These are phyloP conservation scores for Drosophila tristis DNA, from an alignment of 1,140 invertebrate genomes.

Conservation along the genomic window DNA sequence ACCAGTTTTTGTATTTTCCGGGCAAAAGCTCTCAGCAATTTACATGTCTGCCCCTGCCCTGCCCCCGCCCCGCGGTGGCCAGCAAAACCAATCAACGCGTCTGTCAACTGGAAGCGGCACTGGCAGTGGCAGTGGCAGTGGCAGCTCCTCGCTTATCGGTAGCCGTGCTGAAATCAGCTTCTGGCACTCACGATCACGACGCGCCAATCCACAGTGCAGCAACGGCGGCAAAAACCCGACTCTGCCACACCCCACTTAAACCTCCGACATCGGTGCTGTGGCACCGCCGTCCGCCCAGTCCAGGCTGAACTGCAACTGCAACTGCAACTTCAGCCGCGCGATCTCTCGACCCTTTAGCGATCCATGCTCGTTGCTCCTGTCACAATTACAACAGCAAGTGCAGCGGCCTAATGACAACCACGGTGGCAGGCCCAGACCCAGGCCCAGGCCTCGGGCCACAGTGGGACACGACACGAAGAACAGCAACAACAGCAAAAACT, in stretches of 20 bases:
- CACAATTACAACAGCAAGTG: constrained; percentile 81
- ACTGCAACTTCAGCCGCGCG: constrained; percentile 17
- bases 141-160: constrained; percentile 70
- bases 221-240: constrained; percentile 15
- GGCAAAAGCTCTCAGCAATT: constrained; percentile 63
- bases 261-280: not conserved
- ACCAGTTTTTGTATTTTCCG: constrained; percentile 51
- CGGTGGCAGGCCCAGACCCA: constrained; percentile 46
- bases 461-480: not conserved
- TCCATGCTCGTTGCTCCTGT: constrained; percentile 80
- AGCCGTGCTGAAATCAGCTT: constrained; percentile 79
- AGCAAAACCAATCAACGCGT: constrained; percentile 83
- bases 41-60: constrained; percentile 68
- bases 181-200: constrained; percentile 82
- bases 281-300: not conserved
- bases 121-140: constrained; percentile 5
- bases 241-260: not conserved
- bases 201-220: constrained; percentile 35
- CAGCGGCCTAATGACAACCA: constrained; percentile 78
- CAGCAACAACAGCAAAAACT: too few species aligned
- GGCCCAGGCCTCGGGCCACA: not conserved
- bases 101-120: constrained; percentile 62
- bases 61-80: constrained; percentile 23
- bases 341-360: constrained; percentile 67
- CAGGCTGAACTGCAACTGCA: constrained; percentile 4